Conservation (phyloP, 2,113 vertebrate genomes). For the Acrocephalus arundinaceus region DNA sequence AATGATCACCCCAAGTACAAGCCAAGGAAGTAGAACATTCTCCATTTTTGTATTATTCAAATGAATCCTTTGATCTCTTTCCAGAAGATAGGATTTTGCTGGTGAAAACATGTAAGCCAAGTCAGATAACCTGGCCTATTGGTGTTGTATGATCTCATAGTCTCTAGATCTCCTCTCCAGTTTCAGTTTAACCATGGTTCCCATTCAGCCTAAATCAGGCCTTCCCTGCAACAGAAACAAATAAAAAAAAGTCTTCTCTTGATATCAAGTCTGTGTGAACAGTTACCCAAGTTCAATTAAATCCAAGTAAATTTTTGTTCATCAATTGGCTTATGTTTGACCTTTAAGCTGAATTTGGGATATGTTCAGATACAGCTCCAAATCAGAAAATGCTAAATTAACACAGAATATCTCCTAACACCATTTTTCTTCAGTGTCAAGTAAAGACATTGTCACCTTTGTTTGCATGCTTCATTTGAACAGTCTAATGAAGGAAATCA, state of each 20-base stretch:
- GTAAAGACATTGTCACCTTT: neutral
- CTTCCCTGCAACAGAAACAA: neutral
- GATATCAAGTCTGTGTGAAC: neutral
- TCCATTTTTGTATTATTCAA: neutral
- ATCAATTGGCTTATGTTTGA: neutral
- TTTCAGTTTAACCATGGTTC: neutral
- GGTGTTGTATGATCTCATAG: neutral
- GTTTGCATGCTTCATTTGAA: neutral
- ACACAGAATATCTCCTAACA: neutral
- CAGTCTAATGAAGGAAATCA: neutral
- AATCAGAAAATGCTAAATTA: neutral
- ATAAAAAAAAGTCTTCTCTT: neutral
- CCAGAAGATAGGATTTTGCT: neutral
- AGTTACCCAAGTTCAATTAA: neutral
- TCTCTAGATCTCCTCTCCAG: neutral
- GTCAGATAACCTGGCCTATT: neutral
- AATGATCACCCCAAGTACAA: neutral
- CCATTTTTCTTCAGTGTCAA: neutral
- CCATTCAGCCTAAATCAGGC: neutral
- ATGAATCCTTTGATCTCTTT: neutral
- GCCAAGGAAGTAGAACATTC: neutral
- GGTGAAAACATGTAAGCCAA: fast-evolving
- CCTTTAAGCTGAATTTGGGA: neutral
- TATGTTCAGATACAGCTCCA: neutral
- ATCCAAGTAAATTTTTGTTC: neutral